Evolutionary conservation across 2,797 vertebrate species (phyloP).

Genomic region (Eurystomus glaucurus): DNA sequence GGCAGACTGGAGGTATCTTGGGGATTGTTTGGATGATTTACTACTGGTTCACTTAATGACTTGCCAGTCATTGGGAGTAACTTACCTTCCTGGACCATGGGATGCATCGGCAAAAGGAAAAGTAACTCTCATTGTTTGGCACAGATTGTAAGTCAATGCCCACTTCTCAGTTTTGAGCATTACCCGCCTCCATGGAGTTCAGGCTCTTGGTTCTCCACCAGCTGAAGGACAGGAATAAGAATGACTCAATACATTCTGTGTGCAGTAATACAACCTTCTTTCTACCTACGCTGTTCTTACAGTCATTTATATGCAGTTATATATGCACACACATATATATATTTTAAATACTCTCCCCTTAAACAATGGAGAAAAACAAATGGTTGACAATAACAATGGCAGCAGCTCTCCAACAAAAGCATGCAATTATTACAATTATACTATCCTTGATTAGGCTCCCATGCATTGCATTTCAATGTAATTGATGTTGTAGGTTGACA

Average conservation of each 20-base stretch:
- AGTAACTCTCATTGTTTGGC: background rate
- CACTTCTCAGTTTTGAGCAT: background rate
- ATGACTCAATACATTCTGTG: conserved; percentile 27
- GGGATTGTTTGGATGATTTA: conserved; percentile 7
- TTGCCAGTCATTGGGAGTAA: background rate
- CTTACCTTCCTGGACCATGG: background rate
- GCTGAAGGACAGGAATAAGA: background rate
- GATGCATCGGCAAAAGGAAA: conserved; percentile 12
- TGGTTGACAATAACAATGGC: conserved; percentile 93
- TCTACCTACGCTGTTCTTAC: conserved; percentile 84
- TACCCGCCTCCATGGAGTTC: conserved; percentile 8
- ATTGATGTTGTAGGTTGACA: conserved; percentile 99
- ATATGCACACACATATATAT: conserved; percentile 68
- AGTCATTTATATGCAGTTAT: conserved; percentile 29
- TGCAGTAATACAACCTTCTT: conserved; percentile 70
- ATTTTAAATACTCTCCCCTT: conserved; percentile 78
- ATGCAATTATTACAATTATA: conserved; percentile 97
- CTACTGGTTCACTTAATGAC: background rate
- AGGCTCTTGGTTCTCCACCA: background rate
- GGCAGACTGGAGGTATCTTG: background rate
- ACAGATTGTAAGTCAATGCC: background rate
- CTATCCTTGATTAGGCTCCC: conserved; percentile 95
- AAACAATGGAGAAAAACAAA: conserved; percentile 92
- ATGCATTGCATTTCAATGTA: conserved; percentile 98
- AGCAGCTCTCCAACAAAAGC: conserved; percentile 90